Base-by-base conservation (phyloP, 2,888 invertebrate genomes). In the Cerastis leucographa region DNA sequence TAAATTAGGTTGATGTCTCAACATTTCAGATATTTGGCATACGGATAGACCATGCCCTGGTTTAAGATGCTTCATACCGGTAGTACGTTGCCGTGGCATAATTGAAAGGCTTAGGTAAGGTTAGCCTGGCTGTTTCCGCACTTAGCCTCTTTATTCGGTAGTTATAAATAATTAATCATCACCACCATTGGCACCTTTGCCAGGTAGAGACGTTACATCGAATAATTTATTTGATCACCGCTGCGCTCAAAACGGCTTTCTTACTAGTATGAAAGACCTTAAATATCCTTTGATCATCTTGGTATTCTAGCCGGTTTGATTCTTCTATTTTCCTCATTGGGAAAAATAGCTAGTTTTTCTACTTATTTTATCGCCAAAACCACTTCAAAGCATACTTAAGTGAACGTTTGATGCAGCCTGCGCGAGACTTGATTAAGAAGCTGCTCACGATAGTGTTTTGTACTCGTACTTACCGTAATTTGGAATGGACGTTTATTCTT, bases 261-360 rank as follows among this genome's bases (percentile, higher is more conserved):
- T 9, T 35, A 59, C 19, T 59, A 29, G 7, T n/a, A 17, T 35
- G 40, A 19, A 42, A 29, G 9, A 59, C 25, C n/a, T 59, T 59
- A n/a, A 25, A 5, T 46, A 22, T 64, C 35, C 22, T 29, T 67
- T 42, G 19, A 42, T 76, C 14, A 29, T 67, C 22, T 54, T 76
- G 22, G 35, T 46, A 66, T 35, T 66, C 8, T 49, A 73, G 68
- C 82, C 84, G 7, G 35, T 42, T 87, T 87, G 77, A 83, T 82
- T 76, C 46, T 69, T 59, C 6, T 29, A 22, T 49, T 71, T 62
- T 64, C 19, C 56, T 56, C 29, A 35, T 22, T 9, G 11, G 22
- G 35, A 35, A 35, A 0, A 22, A 8, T 61, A 42, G 19, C 40
- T 42, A 51, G 49, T 19, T 22, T 46, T 75, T 54, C 4, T n/a